A percentile compares a stretch with the other conserved stretches of the same genome.
Evolutionary conservation across 2,888 invertebrate genomes (phyloP).

Genomic region (Eremobia ochroleuca): DNA sequence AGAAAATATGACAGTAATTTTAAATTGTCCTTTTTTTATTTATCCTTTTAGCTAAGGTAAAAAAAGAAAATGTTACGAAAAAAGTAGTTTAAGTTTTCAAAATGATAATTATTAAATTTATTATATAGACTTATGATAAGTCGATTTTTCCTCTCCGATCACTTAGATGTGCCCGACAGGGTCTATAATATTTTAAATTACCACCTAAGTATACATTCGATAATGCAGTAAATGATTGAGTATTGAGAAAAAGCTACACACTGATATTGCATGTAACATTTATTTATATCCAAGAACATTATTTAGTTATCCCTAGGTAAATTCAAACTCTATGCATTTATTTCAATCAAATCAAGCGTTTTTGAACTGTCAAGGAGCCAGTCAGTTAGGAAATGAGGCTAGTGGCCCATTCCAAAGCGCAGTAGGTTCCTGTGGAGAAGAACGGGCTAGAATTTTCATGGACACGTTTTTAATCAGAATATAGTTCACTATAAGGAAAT

Average conservation of each 20-base stretch:
- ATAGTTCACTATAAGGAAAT: background rate
- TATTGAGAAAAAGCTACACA: background rate
- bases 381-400: background rate
- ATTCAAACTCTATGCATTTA: background rate
- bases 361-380: background rate
- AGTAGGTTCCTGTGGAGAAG: background rate
- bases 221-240: too few relatives aligned
- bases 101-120: too few relatives aligned
- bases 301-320: too few relatives aligned
- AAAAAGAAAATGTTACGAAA: background rate
- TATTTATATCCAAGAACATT: background rate
- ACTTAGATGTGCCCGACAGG: too few relatives aligned
- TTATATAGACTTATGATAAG: too few relatives aligned
- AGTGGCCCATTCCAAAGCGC: background rate
- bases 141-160: too few relatives aligned
- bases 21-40: background rate
- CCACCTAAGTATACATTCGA: too few relatives aligned
- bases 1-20: background rate
- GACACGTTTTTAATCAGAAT: background rate
- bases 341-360: background rate
- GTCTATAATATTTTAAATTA: too few relatives aligned
- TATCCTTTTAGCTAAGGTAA: too few relatives aligned
- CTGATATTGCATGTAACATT: background rate
- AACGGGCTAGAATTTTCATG: background rate
- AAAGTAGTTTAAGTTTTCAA: too few relatives aligned